Conservation (phyloP, 2,113 vertebrate species). For the Suricata suricatta region DNA sequence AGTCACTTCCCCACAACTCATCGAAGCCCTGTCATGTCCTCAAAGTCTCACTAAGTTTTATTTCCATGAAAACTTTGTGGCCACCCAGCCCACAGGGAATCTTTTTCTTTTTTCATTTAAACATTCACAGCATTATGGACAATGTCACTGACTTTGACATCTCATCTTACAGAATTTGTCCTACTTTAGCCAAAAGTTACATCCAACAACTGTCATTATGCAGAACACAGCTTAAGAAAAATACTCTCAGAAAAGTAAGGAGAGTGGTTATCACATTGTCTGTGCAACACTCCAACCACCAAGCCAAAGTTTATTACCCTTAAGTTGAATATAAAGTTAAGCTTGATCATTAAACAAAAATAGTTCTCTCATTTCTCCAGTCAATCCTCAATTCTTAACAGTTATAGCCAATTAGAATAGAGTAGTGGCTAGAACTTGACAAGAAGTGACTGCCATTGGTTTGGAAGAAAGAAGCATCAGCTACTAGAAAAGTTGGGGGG, state of each 20-base stretch:
- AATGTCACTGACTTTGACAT: not conserved
- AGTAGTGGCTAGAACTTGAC: not conserved
- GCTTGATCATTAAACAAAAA: not conserved
- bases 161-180: not conserved
- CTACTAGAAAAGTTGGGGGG: not conserved
- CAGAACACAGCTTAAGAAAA: not conserved
- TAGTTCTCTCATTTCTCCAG: not conserved
- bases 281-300: not conserved
- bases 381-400: no score
- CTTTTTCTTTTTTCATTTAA: not conserved
- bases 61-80: not conserved
- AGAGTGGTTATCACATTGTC: not conserved
- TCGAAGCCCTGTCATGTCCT: not conserved
- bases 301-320: not conserved
- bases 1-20: not conserved
- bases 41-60: not conserved
- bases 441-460: not conserved
- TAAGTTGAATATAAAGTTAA: not conserved
- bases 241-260: not conserved
- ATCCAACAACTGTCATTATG: not conserved
- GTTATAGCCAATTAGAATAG: no score
- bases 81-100: not conserved
- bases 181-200: not conserved
- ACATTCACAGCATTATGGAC: not conserved
- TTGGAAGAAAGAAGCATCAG: not conserved